phyloP scores from a whole-genome alignment of 2,113 vertebrate species.

The Dendrocopos noguchii region DNA sequence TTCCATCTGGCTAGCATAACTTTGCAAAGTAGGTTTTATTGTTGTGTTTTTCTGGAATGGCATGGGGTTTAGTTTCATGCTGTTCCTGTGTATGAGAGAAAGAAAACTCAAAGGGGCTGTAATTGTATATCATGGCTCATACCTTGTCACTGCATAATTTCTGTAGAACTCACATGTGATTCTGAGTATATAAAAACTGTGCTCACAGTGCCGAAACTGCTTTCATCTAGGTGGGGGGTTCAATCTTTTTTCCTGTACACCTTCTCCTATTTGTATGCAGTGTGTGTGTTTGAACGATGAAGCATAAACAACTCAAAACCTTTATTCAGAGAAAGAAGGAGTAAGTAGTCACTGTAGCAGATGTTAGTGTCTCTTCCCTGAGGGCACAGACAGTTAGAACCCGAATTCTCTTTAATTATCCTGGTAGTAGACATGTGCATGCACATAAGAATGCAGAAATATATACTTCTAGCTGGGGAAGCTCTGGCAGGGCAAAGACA shows the following conservation, averaged over 20 bases:
- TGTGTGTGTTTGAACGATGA: conserved; percentile 39
- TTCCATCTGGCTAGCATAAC: background rate
- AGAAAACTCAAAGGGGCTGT: background rate
- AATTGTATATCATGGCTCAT: background rate
- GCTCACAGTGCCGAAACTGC: conserved; percentile 7
- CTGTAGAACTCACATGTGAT: background rate
- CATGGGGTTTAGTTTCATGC: background rate
- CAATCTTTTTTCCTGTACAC: background rate
- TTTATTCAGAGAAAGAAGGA: conserved; percentile 50
- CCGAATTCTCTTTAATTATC: conserved; percentile 53
- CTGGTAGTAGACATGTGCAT: background rate
- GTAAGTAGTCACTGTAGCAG: conserved; percentile 33
- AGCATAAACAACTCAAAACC: conserved; percentile 49
- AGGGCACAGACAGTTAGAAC: conserved; percentile 55
- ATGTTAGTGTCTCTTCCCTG: conserved; percentile 59
- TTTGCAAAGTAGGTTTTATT: background rate
- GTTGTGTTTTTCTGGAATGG: background rate
- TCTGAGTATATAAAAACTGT: conserved; percentile 16
- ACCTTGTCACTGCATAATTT: background rate
- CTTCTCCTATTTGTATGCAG: conserved; percentile 51
- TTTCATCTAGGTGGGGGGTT: conserved; percentile 73
- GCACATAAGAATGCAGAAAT: background rate
- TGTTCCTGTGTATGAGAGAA: background rate
- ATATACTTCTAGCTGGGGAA: background rate
- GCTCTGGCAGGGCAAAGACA: background rate